Conservation (phyloP, 2,888 invertebrate genomes). For the Drosophila dives region DNA sequence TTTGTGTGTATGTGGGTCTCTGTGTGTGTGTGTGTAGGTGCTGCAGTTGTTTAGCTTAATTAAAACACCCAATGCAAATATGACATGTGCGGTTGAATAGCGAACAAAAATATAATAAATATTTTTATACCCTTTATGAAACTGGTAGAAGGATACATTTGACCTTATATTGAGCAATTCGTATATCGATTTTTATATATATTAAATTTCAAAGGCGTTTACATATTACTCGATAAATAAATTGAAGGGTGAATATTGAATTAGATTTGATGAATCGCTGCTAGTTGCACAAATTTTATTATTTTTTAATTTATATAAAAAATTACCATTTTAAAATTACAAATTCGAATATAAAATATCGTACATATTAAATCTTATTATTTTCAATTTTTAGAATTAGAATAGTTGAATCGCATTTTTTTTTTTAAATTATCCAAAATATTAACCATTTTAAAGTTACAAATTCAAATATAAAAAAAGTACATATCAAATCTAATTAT, state of each 20-base stretch:
- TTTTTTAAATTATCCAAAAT: background rate
- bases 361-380: too few relatives aligned
- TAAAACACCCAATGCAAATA: constrained; percentile 63
- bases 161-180: background rate
- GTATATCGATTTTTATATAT: background rate
- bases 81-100: constrained; percentile 24
- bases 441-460: background rate
- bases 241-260: background rate
- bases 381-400: background rate
- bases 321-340: background rate
- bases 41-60: constrained; percentile 67
- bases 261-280: background rate
- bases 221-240: background rate
- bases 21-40: constrained; percentile 16
- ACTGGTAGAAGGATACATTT: background rate
- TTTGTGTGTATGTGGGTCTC: constrained; percentile 11
- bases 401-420: background rate
- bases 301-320: background rate
- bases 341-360: background rate
- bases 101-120: constrained; percentile 37
- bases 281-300: background rate
- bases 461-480: background rate
- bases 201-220: fast-evolving
- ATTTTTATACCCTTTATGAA: background rate
- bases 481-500: too few relatives aligned